Percentiles rank a stretch among this genome's conserved stretches.
Conservation (phyloP, 2,888 invertebrate species). For the Phortica okadai region DNA sequence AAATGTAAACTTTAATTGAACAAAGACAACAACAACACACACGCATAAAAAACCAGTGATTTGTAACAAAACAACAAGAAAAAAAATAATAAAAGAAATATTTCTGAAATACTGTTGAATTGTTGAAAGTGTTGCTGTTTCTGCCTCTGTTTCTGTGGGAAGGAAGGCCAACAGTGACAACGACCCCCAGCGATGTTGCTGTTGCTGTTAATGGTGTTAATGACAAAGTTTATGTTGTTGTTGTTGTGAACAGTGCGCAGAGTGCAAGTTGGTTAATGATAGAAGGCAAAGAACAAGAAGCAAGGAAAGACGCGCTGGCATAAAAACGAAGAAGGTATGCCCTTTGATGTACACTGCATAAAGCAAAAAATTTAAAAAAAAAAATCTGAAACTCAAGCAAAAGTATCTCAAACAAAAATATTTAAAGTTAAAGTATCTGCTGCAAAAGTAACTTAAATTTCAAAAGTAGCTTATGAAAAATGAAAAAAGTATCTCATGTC, state of each 20-base stretch:
- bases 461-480: not conserved
- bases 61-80: not conserved
- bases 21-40: not conserved
- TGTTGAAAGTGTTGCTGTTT: not conserved
- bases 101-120: not conserved
- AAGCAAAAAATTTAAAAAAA: not conserved
- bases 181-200: slow-evolving; percentile 11
- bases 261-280: not conserved
- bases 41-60: not conserved
- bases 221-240: not conserved
- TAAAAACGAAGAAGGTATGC: too few relatives aligned
- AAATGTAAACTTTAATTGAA: slow-evolving; percentile 3
- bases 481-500: not conserved
- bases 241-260: not conserved
- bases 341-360: too few relatives aligned
- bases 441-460: not conserved
- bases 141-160: not conserved
- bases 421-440: not conserved
- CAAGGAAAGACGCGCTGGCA: too few relatives aligned
- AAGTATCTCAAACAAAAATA: not conserved
- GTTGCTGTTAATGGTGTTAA: not conserved
- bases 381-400: not conserved
- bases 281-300: not conserved
- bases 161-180: not conserved
- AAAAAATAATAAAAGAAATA: not conserved